These are phyloP conservation scores for Hexactinellida sp. DNA, from an alignment of 37 sponge, comb jelly and placozoan species.

Conservation along the genomic window DNA sequence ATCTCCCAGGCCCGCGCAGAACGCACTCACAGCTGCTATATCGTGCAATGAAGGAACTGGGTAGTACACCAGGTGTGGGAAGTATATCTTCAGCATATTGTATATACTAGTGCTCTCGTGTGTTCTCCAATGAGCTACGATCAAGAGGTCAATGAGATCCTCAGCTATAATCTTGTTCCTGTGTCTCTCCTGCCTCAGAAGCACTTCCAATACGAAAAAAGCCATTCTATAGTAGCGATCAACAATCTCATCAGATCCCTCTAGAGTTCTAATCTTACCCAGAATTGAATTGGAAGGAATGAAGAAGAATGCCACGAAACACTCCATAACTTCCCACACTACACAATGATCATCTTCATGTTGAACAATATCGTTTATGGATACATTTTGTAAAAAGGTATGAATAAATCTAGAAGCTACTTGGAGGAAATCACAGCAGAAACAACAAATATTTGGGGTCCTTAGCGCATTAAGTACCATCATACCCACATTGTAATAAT, in stretches of 20 bases:
- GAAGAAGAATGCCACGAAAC: background rate
- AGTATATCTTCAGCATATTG: background rate
- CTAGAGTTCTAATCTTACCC: background rate
- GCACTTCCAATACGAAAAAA: background rate
- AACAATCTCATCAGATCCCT: background rate
- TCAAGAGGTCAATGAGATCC: background rate
- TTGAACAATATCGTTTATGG: background rate
- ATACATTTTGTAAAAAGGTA: background rate
- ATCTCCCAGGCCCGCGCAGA: background rate
- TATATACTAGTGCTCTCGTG: background rate
- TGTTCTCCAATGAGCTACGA: background rate
- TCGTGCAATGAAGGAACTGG: background rate
- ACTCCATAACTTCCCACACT: background rate
- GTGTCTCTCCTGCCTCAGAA: background rate
- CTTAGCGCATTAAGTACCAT: background rate
- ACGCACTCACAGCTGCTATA: background rate
- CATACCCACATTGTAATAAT: background rate
- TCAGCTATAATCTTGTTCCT: background rate
- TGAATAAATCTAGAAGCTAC: background rate
- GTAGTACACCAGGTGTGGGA: background rate
- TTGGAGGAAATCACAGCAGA: background rate
- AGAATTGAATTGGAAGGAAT: background rate
- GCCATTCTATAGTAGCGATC: background rate
- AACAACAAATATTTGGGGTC: background rate
- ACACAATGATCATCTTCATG: background rate